Evolutionary conservation across 2,113 vertebrate species (phyloP).

Genomic region (Scomber colias): DNA sequence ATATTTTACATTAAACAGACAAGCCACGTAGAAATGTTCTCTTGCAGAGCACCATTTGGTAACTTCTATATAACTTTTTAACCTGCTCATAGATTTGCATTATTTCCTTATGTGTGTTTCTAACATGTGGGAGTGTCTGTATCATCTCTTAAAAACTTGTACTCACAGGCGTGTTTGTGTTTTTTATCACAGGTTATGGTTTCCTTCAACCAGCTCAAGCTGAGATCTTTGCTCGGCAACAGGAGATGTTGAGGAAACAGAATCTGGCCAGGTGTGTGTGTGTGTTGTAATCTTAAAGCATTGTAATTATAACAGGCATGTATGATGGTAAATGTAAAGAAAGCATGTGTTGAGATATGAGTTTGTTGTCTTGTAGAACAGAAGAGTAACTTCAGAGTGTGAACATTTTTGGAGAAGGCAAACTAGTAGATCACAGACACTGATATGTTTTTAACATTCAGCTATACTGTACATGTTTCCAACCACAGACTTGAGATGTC

Average conservation of each 20-base stretch:
- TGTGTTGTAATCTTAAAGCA: neutral
- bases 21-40: no score
- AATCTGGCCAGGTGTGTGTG: constrained; percentile 90
- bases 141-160: neutral
- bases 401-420: neutral
- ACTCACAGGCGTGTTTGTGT: neutral
- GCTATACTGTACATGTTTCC: neutral
- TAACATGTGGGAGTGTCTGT: neutral
- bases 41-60: neutral
- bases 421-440: neutral
- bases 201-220: constrained; percentile 95
- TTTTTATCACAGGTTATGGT: constrained; percentile 87
- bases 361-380: neutral
- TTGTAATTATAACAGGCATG: neutral
- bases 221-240: constrained; percentile 95
- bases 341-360: neutral
- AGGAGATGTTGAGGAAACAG: constrained; percentile 96
- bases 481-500: constrained; percentile 94
- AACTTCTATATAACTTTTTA: neutral
- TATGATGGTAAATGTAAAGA: neutral
- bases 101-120: neutral
- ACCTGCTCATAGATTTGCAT: neutral
- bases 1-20: no score
- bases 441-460: neutral
- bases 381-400: neutral